These are phyloP conservation scores for Aphis craccivora DNA, from an alignment of 1,140 invertebrate species.

Conservation along the genomic window DNA sequence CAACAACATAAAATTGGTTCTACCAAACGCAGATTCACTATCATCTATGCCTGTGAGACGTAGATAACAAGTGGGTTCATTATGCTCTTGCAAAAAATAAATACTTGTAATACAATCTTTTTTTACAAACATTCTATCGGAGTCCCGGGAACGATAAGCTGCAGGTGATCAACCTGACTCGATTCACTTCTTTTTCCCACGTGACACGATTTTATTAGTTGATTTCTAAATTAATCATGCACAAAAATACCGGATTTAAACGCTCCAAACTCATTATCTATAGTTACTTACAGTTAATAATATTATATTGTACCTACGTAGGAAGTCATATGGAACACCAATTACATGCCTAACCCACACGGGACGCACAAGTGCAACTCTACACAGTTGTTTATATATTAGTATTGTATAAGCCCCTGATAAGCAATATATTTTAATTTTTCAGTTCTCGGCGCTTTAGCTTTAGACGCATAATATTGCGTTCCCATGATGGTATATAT, in stretches of 20 bases:
- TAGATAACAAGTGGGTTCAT: not conserved
- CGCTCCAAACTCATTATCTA: slow-evolving; percentile 8
- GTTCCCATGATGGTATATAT: not conserved
- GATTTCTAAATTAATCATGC: slow-evolving; percentile 16
- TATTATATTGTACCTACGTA: not conserved
- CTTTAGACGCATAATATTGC: not conserved
- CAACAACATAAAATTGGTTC: not conserved
- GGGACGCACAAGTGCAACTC: not conserved
- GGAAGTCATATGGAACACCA: not conserved
- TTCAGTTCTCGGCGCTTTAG: not conserved
- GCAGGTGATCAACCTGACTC: not conserved
- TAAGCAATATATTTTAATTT: not conserved
- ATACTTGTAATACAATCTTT: not conserved
- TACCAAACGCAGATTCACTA: not conserved
- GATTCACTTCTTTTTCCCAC: not conserved
- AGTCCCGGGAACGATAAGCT: not conserved
- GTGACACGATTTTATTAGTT: not conserved
- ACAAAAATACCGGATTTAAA: not conserved
- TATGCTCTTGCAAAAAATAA: not conserved
- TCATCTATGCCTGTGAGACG: not conserved
- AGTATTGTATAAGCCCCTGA: not conserved
- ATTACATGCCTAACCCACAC: not conserved
- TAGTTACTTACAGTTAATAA: not conserved
- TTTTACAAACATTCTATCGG: not conserved
- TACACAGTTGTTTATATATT: not conserved